Conservation (phyloP, 2,888 invertebrate species). For the Melikaiella ostensackeni region DNA sequence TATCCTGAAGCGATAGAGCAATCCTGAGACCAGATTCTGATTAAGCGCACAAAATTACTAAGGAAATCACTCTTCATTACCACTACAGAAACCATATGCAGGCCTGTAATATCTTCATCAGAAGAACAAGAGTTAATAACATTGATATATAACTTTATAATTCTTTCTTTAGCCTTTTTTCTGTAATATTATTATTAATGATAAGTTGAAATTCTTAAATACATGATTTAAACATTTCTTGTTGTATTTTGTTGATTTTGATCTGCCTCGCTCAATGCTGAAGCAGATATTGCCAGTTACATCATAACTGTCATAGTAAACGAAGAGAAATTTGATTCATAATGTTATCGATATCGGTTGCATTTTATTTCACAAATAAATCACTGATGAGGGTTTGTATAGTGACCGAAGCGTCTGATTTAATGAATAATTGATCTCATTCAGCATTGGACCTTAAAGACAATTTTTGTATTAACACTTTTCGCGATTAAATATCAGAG, state of each 20-base stretch:
- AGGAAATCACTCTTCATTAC: no score
- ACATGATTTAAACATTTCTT: no score
- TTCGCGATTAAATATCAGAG: not conserved
- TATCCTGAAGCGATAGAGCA: no score
- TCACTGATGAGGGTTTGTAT: not conserved
- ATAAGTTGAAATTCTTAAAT: no score
- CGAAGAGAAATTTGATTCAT: constrained; percentile 7
- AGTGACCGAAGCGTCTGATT: not conserved
- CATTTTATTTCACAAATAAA: not conserved
- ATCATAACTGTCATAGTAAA: not conserved
- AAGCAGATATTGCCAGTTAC: not conserved
- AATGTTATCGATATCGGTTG: not conserved
- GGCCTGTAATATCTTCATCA: no score
- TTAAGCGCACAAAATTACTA: no score
- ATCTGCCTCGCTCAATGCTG: not conserved
- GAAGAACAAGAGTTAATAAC: not conserved
- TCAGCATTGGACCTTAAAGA: not conserved
- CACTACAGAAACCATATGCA: no score
- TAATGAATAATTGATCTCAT: not conserved
- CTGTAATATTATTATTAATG: not conserved
- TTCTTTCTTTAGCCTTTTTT: not conserved
- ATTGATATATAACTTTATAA: not conserved
- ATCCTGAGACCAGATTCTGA: no score
- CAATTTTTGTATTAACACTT: not conserved
- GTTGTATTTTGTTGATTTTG: not conserved